Evolutionary conservation across 2,888 invertebrate species (phyloP), one percentile per base, ranked within the genome.

Genomic region (Cataglyphis cursor): DNA sequence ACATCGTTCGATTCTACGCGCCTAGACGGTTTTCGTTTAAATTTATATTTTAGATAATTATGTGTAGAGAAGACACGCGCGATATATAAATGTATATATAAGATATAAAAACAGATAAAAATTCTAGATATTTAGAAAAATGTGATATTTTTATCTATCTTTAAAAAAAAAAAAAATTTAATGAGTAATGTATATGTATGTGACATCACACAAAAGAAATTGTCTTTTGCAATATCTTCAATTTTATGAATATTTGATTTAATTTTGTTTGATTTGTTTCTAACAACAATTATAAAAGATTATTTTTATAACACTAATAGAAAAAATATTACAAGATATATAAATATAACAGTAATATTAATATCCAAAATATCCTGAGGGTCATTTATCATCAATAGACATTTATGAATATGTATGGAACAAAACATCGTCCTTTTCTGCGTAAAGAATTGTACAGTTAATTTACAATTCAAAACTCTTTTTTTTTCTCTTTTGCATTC

Each of bases 381-480:
- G 3, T 1, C n/a, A n/a, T n/a, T n/a, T n/a, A n/a, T n/a, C n/a
- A n/a, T n/a, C 28, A n/a, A 54, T 12, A 68, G 41, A 76, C 41
- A 68, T 76, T 68, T 24, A 76, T 21, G 18, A 54, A 66, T 75
- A 65, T 68, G 35, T 6, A 41, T 31, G 5, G 57, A 54, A 41
- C 31, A 66, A 51, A 35, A 38, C 28, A n/a, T 57, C n/a, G 31
- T 6, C 28, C 2, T 28, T 41, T 28, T 41, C n/a, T 59, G 28
- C 21, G 8, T 24, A 31, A 57, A 76, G 48, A 76, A 41, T 76
- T 66, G 15, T 66, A 66, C 41, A 41, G 54, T 68, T 68, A 57
- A 76, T 76, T 68, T 76, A 41, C 41, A 76, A 15, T 10, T 8
- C 2, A 44, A 61, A 61, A 44, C 10, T 59, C 6, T n/a, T 41